Evolutionary conservation across 2,888 invertebrate genomes (phyloP).

Genomic region (Desoria tigrina): DNA sequence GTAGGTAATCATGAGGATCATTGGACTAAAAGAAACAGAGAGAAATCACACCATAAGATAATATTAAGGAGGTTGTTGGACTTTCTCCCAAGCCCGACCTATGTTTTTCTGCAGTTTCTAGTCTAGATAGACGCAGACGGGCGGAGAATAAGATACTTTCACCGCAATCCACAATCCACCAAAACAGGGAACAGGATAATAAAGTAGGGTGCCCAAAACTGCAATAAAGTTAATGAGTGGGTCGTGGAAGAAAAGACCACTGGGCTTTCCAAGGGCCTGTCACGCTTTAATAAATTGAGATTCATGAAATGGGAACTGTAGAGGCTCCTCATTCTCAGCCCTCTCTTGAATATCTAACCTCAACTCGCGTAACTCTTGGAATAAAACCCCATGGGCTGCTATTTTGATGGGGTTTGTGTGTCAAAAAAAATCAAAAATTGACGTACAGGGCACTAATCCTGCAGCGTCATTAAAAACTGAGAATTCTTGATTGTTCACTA

Average conservation of each 20-base stretch:
- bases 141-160: background rate
- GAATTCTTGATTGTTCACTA: too few species aligned
- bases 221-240: constrained; percentile 3
- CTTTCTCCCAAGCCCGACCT: background rate
- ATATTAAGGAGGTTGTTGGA: too few species aligned
- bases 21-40: constrained; percentile 69
- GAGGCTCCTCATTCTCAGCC: background rate
- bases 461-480: too few species aligned
- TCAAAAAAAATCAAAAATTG: too few species aligned
- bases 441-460: too few species aligned
- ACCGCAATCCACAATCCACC: background rate
- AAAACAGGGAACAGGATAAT: background rate
- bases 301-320: constrained; percentile 3
- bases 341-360: background rate
- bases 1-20: constrained; percentile 76
- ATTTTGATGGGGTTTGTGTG: too few species aligned
- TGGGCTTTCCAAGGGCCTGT: background rate
- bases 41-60: constrained; percentile 14
- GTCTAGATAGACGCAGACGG: background rate
- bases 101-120: background rate
- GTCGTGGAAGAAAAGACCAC: constrained; percentile 5
- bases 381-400: too few species aligned
- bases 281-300: constrained; percentile 11
- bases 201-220: background rate
- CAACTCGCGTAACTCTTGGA: background rate